phyloP scores from a whole-genome alignment of 2,888 invertebrate genomes.

The Diogma glabrata region DNA sequence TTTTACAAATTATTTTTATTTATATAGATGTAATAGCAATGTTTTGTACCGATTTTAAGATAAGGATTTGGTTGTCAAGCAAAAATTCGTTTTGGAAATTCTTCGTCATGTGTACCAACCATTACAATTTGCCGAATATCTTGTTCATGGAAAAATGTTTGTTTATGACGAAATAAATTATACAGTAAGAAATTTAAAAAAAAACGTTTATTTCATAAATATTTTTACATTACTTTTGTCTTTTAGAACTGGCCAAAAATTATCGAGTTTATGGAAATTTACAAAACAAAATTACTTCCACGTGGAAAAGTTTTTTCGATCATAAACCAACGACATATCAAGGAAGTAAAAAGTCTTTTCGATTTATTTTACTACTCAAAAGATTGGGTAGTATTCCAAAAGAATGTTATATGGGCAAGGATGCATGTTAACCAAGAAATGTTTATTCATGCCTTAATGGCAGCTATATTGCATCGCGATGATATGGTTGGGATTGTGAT shows the following conservation, averaged over 20 bases:
- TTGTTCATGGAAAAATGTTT: slow-evolving; percentile 5
- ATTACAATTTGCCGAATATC: slow-evolving; percentile 6
- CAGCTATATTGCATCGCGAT: slow-evolving; percentile 53
- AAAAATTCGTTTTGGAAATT: slow-evolving; percentile 38
- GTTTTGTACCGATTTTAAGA: slow-evolving; percentile 16
- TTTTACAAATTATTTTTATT: neutral
- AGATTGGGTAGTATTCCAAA: slow-evolving; percentile 48
- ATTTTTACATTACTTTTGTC: slow-evolving; percentile 21
- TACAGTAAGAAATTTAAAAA: slow-evolving; percentile 6
- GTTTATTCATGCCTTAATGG: slow-evolving; percentile 57
- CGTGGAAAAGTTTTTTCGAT: slow-evolving; percentile 44
- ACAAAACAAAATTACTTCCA: slow-evolving; percentile 30
- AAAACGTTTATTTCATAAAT: neutral
- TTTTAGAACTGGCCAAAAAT: slow-evolving; percentile 37
- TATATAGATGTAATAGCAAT: neutral
- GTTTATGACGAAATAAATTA: slow-evolving; percentile 12
- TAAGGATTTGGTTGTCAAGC: slow-evolving; percentile 34
- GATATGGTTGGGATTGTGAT: slow-evolving; percentile 55
- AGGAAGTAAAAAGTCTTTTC: slow-evolving; percentile 43
- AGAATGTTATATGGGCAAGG: slow-evolving; percentile 47
- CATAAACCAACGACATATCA: slow-evolving; percentile 33
- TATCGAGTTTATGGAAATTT: slow-evolving; percentile 35
- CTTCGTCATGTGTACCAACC: slow-evolving; percentile 37
- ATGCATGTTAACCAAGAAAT: slow-evolving; percentile 59
- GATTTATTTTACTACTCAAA: slow-evolving; percentile 46